Evolutionary conservation across 2,113 vertebrate species (phyloP).

Genomic region (Puntigrus tetrazona): DNA sequence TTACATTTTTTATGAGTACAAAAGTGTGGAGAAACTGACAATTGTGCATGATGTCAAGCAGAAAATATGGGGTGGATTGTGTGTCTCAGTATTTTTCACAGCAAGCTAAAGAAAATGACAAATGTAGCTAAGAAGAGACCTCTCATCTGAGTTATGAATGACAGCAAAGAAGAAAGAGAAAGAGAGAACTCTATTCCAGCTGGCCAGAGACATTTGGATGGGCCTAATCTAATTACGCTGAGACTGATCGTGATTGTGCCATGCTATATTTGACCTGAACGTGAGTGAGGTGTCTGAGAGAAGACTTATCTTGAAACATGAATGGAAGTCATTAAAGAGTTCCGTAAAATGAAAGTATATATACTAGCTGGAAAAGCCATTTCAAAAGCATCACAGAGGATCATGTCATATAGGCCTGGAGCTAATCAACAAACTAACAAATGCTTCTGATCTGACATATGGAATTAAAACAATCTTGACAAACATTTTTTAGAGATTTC

Average conservation of each 20-base stretch:
- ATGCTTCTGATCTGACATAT: neutral
- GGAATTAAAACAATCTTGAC: neutral
- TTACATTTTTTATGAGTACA: too few species aligned
- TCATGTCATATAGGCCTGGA: neutral
- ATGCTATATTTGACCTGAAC: neutral
- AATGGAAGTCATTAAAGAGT: neutral
- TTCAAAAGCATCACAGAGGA: neutral
- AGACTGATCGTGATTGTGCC: conserved; percentile 8
- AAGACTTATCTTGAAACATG: neutral
- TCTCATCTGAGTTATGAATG: neutral
- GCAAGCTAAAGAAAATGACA: conserved; percentile 33
- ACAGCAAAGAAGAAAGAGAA: neutral
- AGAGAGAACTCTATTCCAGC: conserved; percentile 13
- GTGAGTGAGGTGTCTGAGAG: neutral
- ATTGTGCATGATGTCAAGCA: conserved; percentile 1
- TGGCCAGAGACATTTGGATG: conserved; percentile 19
- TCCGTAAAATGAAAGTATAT: neutral
- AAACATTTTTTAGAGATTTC: neutral
- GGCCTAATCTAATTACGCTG: conserved; percentile 3
- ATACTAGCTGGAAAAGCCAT: neutral
- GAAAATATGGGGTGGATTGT: neutral
- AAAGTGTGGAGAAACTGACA: conserved; percentile 6
- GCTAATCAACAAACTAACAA: neutral
- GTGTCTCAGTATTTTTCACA: conserved; percentile 3
- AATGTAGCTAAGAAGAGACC: neutral